Percentiles rank a stretch among this genome's conserved stretches.
Evolutionary conservation across 1,140 invertebrate species (phyloP).

Genomic region (Megathymus violae): DNA sequence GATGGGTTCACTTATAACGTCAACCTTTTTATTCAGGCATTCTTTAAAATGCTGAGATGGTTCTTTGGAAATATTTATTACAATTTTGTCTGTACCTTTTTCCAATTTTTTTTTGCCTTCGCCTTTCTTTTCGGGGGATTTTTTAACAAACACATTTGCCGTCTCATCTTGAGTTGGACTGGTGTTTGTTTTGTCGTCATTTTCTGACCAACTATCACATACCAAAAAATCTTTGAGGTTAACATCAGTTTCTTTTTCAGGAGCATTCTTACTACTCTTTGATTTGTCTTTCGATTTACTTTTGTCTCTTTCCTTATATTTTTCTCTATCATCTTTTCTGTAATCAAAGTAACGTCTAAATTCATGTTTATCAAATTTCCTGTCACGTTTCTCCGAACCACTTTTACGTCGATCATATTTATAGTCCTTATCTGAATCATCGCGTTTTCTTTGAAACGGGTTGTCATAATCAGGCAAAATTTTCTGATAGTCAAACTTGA

Average conservation of each 20-base stretch:
- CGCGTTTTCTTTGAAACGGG: constrained; percentile 73
- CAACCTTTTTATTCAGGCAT: constrained; percentile 41
- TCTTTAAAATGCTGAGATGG: constrained; percentile 43
- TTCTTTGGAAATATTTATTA: constrained; percentile 38
- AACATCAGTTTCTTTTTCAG: constrained; percentile 65
- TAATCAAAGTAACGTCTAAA: constrained; percentile 53
- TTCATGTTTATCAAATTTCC: constrained; percentile 57
- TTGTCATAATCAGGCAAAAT: constrained; percentile 74
- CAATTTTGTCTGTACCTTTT: constrained; percentile 5
- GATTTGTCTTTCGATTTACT: constrained; percentile 42
- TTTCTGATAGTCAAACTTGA: constrained; percentile 76
- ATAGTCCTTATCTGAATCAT: constrained; percentile 49
- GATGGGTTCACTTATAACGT: constrained; percentile 40
- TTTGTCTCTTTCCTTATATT: constrained; percentile 51
- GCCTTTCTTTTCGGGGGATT: constrained; percentile 10
- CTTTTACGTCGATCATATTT: constrained; percentile 38
- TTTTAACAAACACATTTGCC: not conserved
- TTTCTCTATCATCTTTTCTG: constrained; percentile 54
- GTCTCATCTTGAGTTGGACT: constrained; percentile 63
- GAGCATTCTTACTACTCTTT: constrained; percentile 34
- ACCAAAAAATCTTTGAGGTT: constrained; percentile 75
- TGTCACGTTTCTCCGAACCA: constrained; percentile 41
- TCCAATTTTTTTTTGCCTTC: not conserved
- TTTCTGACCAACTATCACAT: constrained; percentile 81
- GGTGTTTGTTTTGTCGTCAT: constrained; percentile 63